phyloP scores from a whole-genome alignment of 2,113 vertebrate species.

The Syngnathus scovelli region DNA sequence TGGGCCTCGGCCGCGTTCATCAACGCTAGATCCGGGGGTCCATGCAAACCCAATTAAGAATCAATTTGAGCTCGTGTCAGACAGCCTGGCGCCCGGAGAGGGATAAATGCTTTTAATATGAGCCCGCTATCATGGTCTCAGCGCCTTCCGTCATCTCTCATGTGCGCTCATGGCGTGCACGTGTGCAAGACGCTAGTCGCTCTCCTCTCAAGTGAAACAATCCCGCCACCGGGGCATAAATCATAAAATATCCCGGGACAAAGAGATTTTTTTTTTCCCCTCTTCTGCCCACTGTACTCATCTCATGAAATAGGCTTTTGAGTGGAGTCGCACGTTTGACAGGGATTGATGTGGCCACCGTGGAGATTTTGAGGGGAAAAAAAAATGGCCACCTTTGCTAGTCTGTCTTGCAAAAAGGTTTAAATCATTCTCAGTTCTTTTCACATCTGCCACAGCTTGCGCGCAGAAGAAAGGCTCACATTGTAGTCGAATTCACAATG shows the following conservation, averaged over 20 bases:
- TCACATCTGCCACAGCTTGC: constrained; percentile 18
- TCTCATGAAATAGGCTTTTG: constrained; percentile 35
- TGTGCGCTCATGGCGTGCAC: constrained; percentile 49
- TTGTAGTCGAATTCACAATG: background rate
- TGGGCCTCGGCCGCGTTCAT: constrained; percentile 55
- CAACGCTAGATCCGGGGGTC: constrained; percentile 68
- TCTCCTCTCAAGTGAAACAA: constrained; percentile 33
- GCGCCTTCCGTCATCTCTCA: constrained; percentile 65
- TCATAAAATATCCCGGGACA: constrained; percentile 30
- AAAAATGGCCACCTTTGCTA: constrained; percentile 23
- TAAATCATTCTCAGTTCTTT: constrained; percentile 16
- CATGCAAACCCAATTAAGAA: constrained; percentile 78
- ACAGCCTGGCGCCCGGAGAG: constrained; percentile 74
- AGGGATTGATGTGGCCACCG: constrained; percentile 28
- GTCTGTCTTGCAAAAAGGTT: constrained; percentile 17
- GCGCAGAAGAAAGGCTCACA: background rate
- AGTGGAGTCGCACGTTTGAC: constrained; percentile 45
- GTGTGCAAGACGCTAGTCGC: constrained; percentile 37
- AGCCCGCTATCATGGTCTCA: constrained; percentile 71
- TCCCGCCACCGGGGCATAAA: constrained; percentile 36
- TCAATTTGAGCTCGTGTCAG: constrained; percentile 77
- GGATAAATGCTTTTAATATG: constrained; percentile 75
- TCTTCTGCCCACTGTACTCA: constrained; percentile 34
- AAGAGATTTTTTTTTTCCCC: constrained; percentile 41
- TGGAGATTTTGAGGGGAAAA: constrained; percentile 8